Evolutionary conservation across 2,797 vertebrate species (phyloP).

Genomic region (Phrynocephalus vlangalii): DNA sequence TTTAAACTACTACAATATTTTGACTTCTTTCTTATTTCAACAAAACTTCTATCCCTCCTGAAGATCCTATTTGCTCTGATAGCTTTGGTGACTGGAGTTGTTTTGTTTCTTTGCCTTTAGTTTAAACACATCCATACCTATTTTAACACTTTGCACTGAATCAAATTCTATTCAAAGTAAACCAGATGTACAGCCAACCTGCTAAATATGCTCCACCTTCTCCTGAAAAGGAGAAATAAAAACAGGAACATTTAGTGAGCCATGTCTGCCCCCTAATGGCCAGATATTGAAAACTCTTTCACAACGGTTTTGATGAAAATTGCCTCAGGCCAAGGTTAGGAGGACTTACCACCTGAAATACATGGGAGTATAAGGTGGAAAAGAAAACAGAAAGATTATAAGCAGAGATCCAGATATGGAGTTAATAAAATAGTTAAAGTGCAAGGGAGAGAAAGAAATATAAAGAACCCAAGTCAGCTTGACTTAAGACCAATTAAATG

Average conservation of each 20-base stretch:
- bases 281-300: neutral
- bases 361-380: neutral
- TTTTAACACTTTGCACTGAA: neutral
- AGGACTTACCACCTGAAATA: neutral
- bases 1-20: neutral
- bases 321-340: no score
- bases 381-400: neutral
- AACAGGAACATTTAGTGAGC: neutral
- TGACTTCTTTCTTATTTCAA: neutral
- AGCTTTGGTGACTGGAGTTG: neutral
- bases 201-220: neutral
- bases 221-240: neutral
- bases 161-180: neutral
- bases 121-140: neutral
- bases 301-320: neutral
- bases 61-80: neutral
- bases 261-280: slow-evolving; percentile 10
- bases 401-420: neutral
- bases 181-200: neutral
- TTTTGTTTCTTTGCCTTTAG: neutral
- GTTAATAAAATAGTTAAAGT: neutral
- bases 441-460: neutral
- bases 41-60: neutral
- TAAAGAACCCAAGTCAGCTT: no score
- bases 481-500: no score